phyloP scores from a whole-genome alignment of 1,140 invertebrate genomes.

The Orussus abietinus region DNA sequence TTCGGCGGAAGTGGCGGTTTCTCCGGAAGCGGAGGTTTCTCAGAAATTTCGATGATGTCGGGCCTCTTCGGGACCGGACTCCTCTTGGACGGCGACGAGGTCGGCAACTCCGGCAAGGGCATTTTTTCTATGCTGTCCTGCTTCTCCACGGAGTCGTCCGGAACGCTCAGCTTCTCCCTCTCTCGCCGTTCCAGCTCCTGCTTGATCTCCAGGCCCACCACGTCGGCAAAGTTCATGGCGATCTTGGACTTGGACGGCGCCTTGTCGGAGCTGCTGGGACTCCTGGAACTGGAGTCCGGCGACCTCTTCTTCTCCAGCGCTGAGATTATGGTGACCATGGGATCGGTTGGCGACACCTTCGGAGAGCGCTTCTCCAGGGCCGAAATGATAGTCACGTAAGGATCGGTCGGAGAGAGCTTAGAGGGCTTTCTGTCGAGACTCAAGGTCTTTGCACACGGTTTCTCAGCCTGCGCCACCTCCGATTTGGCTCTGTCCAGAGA shows the following conservation, averaged over 20 bases:
- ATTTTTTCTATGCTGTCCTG: slow-evolving; percentile 50
- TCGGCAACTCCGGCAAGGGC: slow-evolving; percentile 45
- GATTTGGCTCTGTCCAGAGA: slow-evolving; percentile 38
- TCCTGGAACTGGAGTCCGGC: slow-evolving; percentile 25
- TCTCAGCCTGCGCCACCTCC: slow-evolving; percentile 26
- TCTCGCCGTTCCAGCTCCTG: slow-evolving; percentile 37
- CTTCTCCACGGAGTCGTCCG: slow-evolving; percentile 42
- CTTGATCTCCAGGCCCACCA: slow-evolving; percentile 44
- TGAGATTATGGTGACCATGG: background rate
- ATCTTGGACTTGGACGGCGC: slow-evolving; percentile 24
- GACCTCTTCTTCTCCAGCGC: slow-evolving; percentile 39
- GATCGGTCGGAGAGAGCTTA: slow-evolving; percentile 38
- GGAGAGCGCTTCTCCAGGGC: slow-evolving; percentile 16
- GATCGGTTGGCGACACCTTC: slow-evolving; percentile 9
- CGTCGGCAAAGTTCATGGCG: slow-evolving; percentile 38
- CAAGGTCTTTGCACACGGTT: slow-evolving; percentile 26
- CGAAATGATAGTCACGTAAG: slow-evolving; percentile 42
- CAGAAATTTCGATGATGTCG: no score
- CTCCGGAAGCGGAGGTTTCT: slow-evolving; percentile 18
- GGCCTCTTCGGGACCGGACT: no score
- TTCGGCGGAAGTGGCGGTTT: slow-evolving; percentile 13
- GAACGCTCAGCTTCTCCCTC: slow-evolving; percentile 34
- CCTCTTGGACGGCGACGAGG: slow-evolving; percentile 4
- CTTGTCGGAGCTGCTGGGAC: slow-evolving; percentile 10
- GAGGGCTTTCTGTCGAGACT: slow-evolving; percentile 41